Evolutionary conservation across 2,888 invertebrate genomes (phyloP), one percentile per base, ranked within the genome.

Genomic region (Calameuta pallipes): DNA sequence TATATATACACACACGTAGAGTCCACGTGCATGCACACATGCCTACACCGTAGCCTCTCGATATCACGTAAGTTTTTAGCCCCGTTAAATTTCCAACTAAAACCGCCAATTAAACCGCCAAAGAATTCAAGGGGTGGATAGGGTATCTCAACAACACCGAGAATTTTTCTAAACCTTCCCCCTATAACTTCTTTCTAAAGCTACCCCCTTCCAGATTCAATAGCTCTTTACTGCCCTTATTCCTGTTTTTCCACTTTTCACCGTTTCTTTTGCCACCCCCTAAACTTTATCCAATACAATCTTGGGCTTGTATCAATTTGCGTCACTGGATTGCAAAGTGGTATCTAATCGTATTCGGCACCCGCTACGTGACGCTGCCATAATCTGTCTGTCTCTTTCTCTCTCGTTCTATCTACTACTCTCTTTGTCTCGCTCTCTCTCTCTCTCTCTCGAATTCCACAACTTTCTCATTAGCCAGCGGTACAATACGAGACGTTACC

Each of bases 401-500:
- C 75, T 71, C 69, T 69, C 37, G 34, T n/a, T 56, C 69, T 70
- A 41, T 37, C 41, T 35, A 34, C 36, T 0, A 41, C 41, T 73
- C 41, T 77, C 69, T 41, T 41, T 41, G 41, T 41, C 41, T 41
- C 41, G 15, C 15, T 41, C 36, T 11, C 36, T 36, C 36, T 36
- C 36, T 36, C 34, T 34, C 36, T 36, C 37, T 41, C 2, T 56
- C 23, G 9, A 23, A 56, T 23, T 41, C 78, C 78, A 79, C 87
- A 89, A 90, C 88, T 90, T 90, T 90, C 88, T 90, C 90, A 90
- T 90, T 91, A 90, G 89, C 87, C 88, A 83, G 81, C 81, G 85
- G 86, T 87, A 90, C 89, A 89, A 90, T 90, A 85, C 86, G 83
- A 85, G 83, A 83, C 85, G 85, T 85, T 84, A 83, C 82, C 82